Evolutionary conservation across 2,888 invertebrate species (phyloP).

Genomic region (Coenonympha glycerion): DNA sequence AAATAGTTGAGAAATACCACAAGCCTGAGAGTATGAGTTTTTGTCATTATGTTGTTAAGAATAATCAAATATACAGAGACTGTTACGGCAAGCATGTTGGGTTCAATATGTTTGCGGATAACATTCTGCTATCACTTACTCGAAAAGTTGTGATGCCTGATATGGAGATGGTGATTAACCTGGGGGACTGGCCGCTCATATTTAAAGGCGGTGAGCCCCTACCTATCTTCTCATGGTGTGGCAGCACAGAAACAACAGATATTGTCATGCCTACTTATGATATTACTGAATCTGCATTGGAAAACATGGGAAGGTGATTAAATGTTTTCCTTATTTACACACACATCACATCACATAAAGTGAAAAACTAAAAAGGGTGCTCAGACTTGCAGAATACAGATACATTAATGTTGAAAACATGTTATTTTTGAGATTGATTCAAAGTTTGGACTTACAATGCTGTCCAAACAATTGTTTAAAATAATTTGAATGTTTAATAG

Average conservation of each 20-base stretch:
- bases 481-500: too few relatives aligned
- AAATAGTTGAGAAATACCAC: constrained; percentile 82
- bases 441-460: too few relatives aligned
- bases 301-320: constrained; percentile 91
- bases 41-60: constrained; percentile 91
- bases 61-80: constrained; percentile 87
- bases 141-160: constrained; percentile 89
- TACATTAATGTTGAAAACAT: too few relatives aligned
- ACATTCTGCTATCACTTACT: constrained; percentile 85
- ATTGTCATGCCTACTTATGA: constrained; percentile 97
- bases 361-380: too few relatives aligned
- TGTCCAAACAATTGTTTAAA: too few relatives aligned
- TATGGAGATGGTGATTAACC: constrained; percentile 91
- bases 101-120: constrained; percentile 96
- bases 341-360: too few relatives aligned
- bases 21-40: constrained; percentile 88
- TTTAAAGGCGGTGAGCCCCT: constrained; percentile 72
- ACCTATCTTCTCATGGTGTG: constrained; percentile 98
- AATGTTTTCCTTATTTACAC: too few relatives aligned
- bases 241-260: constrained; percentile 88
- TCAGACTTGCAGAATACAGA: too few relatives aligned
- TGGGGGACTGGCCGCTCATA: constrained; percentile 96
- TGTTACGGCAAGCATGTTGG: constrained; percentile 97
- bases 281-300: constrained; percentile 91
- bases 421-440: too few relatives aligned